A percentile compares a stretch with the other conserved stretches of the same genome.
Evolutionary conservation across 2,888 invertebrate genomes (phyloP).

Genomic region (Drosophila fungiperda): DNA sequence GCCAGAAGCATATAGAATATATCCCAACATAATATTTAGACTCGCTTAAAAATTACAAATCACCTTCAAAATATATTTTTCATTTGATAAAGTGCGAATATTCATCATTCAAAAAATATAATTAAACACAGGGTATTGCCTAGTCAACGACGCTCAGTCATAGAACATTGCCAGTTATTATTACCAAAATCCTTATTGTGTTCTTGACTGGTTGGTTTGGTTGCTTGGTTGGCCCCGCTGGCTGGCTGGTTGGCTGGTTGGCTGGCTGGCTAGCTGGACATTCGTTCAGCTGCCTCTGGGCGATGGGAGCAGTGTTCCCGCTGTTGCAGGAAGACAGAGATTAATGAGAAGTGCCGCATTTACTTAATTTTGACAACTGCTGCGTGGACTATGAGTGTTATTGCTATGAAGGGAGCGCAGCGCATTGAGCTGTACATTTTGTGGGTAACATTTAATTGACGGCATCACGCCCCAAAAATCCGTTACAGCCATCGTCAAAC

Average conservation of each 20-base stretch:
- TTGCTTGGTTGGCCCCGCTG: conserved; percentile 17
- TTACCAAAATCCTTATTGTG: conserved; percentile 50
- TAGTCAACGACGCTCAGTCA: neutral
- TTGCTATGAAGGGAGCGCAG: conserved; percentile 32
- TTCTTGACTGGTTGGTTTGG: conserved; percentile 35
- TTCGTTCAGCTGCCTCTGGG: conserved; percentile 45
- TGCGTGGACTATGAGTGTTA: conserved; percentile 62
- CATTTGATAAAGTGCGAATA: neutral
- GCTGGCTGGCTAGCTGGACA: conserved; percentile 43
- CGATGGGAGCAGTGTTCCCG: conserved; percentile 18
- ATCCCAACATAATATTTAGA: neutral
- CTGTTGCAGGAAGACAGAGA: conserved; percentile 64
- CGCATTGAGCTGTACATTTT: conserved; percentile 64
- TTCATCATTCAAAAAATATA: neutral
- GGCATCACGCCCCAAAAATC: conserved; percentile 33
- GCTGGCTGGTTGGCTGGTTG: conserved; percentile 5
- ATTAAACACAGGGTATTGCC: conserved; percentile 12
- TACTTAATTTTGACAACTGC: conserved; percentile 77
- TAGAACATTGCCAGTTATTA: conserved; percentile 33
- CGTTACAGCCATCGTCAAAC: conserved; percentile 30
- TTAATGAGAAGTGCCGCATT: conserved; percentile 74
- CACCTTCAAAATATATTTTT: too few relatives aligned
- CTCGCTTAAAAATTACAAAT: neutral
- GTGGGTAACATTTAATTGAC: conserved; percentile 70
- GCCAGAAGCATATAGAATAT: too few relatives aligned